A percentile compares a stretch with the other conserved stretches of the same genome.
These are phyloP conservation scores for Hepsetus odoe DNA, from an alignment of 2,113 vertebrate species.

Conservation along the genomic window DNA sequence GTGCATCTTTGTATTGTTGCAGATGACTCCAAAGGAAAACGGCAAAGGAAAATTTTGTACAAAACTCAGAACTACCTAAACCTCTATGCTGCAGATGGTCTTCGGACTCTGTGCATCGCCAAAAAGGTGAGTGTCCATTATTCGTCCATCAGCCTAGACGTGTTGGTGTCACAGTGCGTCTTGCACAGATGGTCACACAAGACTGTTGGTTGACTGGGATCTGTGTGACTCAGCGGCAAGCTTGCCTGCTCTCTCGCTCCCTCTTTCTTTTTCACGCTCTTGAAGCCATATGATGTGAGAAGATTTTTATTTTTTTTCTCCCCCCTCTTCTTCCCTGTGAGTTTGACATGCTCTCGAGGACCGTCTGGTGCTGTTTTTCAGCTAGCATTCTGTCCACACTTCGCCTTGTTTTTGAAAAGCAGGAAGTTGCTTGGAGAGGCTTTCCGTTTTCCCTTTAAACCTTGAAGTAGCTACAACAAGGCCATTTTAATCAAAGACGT, in stretches of 20 bases:
- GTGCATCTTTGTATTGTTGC: slow-evolving; percentile 23
- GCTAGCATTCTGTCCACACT: background rate
- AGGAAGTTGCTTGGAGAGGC: background rate
- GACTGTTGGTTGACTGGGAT: slow-evolving; percentile 44
- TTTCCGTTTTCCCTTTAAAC: background rate
- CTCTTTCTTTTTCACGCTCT: background rate
- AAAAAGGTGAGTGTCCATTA: slow-evolving; percentile 82
- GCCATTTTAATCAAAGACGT: background rate
- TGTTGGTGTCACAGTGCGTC: background rate
- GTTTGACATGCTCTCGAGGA: slow-evolving; percentile 50
- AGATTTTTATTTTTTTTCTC: slow-evolving; percentile 15
- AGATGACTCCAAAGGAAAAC: slow-evolving; percentile 85
- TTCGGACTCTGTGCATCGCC: slow-evolving; percentile 95
- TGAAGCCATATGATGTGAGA: slow-evolving; percentile 5
- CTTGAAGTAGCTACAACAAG: background rate
- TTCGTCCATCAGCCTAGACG: background rate
- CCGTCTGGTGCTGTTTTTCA: slow-evolving; percentile 16
- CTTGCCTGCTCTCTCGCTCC: background rate
- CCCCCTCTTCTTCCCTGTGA: slow-evolving; percentile 43
- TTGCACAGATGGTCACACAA: slow-evolving; percentile 38
- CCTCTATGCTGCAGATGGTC: slow-evolving; percentile 89
- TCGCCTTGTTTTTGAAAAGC: background rate
- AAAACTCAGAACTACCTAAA: slow-evolving; percentile 95
- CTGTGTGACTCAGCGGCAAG: slow-evolving; percentile 64
- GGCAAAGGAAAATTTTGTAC: slow-evolving; percentile 87